Conservation (phyloP, 2,888 invertebrate species). For the Folsomia manolachei region DNA sequence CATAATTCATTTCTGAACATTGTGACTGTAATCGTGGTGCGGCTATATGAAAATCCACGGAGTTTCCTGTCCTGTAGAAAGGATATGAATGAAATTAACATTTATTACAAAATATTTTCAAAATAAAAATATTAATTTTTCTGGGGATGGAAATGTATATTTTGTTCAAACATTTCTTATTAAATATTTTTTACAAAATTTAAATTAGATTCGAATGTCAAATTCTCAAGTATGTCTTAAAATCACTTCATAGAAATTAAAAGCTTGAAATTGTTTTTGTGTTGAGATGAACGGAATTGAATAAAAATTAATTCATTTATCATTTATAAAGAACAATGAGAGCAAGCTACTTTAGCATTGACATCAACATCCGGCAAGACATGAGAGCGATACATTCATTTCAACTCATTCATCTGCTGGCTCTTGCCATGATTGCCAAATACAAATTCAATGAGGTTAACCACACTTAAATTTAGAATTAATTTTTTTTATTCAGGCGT, state of each 20-base stretch:
- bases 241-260: no score
- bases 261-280: no score
- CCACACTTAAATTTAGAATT: not conserved
- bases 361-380: not conserved
- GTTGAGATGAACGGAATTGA: no score
- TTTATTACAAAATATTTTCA: conserved; percentile 8
- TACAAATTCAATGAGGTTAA: not conserved
- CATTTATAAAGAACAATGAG: not conserved
- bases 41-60: not conserved
- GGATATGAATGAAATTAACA: not conserved
- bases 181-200: no score
- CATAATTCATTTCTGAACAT: conserved; percentile 13
- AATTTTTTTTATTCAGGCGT: not conserved
- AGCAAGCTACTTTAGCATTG: not conserved
- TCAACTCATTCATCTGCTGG: no score
- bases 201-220: no score
- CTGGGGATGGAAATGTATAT: not conserved
- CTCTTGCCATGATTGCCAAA: not conserved
- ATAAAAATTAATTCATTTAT: not conserved
- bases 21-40: not conserved
- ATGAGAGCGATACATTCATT: not conserved
- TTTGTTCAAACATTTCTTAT: not conserved
- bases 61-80: not conserved
- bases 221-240: no score
- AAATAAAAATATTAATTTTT: not conserved